phyloP scores from a whole-genome alignment of 2,888 invertebrate genomes.

The Criorhina ranunculi region DNA sequence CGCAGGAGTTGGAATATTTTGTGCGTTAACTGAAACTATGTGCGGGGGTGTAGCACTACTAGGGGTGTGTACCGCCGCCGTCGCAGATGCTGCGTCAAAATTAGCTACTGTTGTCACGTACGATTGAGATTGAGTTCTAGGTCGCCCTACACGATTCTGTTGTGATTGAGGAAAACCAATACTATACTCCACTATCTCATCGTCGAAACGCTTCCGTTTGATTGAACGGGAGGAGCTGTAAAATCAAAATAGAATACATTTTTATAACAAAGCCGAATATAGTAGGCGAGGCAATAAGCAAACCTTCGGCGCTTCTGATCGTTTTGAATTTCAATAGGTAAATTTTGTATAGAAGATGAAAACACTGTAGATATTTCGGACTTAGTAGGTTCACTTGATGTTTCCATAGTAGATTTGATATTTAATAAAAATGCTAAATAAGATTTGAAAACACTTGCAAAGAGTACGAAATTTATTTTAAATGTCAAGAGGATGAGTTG shows the following conservation, averaged over 20 bases:
- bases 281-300: conserved; percentile 13
- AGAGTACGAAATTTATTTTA: conserved; percentile 52
- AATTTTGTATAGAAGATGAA: conserved; percentile 78
- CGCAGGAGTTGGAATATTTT: conserved; percentile 69
- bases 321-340: conserved; percentile 82
- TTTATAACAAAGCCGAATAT: neutral
- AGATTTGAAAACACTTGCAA: conserved; percentile 48
- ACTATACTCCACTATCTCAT: conserved; percentile 97
- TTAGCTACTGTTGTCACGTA: conserved; percentile 78
- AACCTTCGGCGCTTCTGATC: conserved; percentile 84
- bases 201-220: conserved; percentile 97
- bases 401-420: conserved; percentile 76
- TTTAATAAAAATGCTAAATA: conserved; percentile 9
- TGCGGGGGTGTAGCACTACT: conserved; percentile 59
- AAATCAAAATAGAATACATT: conserved; percentile 13
- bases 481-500: conserved; percentile 39
- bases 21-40: conserved; percentile 60
- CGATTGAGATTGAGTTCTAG: conserved; percentile 86
- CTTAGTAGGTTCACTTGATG: conserved; percentile 72
- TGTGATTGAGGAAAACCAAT: conserved; percentile 87
- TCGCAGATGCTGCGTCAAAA: conserved; percentile 23
- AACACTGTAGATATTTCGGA: conserved; percentile 69
- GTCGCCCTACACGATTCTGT: conserved; percentile 81
- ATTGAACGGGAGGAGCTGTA: conserved; percentile 96
- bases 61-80: conserved; percentile 37